These are phyloP conservation scores for Glyphotaelius pellucidus DNA, from an alignment of 2,888 invertebrate species.

Conservation along the genomic window DNA sequence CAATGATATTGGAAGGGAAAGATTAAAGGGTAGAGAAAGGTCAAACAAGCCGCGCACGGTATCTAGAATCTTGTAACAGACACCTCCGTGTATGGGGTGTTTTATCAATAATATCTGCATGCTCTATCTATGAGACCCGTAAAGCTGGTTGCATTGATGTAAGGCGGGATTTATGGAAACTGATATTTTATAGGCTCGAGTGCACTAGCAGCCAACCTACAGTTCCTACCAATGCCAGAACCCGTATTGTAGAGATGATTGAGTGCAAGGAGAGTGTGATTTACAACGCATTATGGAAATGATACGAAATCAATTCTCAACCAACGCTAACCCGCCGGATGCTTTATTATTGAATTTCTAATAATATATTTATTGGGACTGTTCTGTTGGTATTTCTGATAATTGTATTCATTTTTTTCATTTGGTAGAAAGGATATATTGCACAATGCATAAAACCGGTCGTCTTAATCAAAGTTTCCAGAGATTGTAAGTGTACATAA, in stretches of 20 bases:
- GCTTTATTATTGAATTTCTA: not conserved
- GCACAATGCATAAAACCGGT: no score
- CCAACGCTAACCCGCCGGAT: not conserved
- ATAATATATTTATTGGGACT: not conserved
- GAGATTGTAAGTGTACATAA: no score
- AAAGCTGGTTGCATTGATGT: conserved; percentile 18
- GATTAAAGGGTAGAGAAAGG: not conserved
- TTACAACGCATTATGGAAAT: conserved; percentile 15
- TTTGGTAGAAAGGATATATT: no score
- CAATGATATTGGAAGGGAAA: not conserved
- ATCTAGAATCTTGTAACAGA: not conserved
- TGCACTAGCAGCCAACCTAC: not conserved
- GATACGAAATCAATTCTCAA: not conserved
- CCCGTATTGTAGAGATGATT: not conserved
- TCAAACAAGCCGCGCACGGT: not conserved
- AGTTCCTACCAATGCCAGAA: not conserved
- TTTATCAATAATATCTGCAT: conserved; percentile 20
- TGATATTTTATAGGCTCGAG: conserved; percentile 11
- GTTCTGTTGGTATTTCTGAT: no score
- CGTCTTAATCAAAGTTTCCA: no score
- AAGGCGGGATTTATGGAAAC: conserved; percentile 10
- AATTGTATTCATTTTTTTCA: no score
- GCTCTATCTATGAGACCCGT: conserved; percentile 15
- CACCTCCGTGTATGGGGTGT: conserved; percentile 7
- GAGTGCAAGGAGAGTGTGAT: not conserved